Evolutionary conservation across 2,113 vertebrate genomes (phyloP), one percentile per base, ranked within the genome.

Genomic region (Pseudopipra pipra): DNA sequence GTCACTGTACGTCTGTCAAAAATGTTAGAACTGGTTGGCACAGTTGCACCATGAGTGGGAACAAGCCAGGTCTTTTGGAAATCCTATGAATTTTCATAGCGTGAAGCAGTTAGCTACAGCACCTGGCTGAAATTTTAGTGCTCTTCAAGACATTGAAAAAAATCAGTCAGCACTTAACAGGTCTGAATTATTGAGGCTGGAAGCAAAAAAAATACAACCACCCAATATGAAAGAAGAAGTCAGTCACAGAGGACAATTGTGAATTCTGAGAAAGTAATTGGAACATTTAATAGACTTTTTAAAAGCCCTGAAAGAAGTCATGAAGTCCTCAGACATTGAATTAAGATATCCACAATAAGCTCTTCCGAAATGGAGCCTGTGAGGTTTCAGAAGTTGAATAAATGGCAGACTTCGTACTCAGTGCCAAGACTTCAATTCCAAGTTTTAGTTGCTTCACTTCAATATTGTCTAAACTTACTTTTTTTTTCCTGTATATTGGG

Each of bases 231-330:
- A 77, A 76, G 91, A 86, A 14, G 5, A 28, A 89, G 71, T 75
- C 71, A 90, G 65, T 88, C 37, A 88, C 49, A 54, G 61, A 84
- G 61, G 72, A 88, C 43, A 92, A 90, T 27, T 68, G 76, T 75
- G 72, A 93, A 88, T 87, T 89, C 83, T 81, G 79, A 62, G 92
- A 95, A 94, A 95, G 90, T 44, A 88, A 85, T 41, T 84, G 76
- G 52, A 96, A 90, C 70, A 85, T 82, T 96, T 93, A 92, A 94
- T 93, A 90, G 96, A 84, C 44, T 94, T 96, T 75, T 67, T 46
- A 46, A 94, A 93, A 89, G 23, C 49, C 21, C 4, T 0, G 14
- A 93, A 92, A 68, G 79, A 93, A 96, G 95, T 78, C 72, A 89
- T 75, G 72, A 81, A 84, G 73, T 81, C 58, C 54, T 94, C 74